Percentiles rank a stretch among this genome's conserved stretches.
These are phyloP conservation scores for Trachythela sp. DNA, from an alignment of 64 coral and sea anemone species.

Conservation along the genomic window DNA sequence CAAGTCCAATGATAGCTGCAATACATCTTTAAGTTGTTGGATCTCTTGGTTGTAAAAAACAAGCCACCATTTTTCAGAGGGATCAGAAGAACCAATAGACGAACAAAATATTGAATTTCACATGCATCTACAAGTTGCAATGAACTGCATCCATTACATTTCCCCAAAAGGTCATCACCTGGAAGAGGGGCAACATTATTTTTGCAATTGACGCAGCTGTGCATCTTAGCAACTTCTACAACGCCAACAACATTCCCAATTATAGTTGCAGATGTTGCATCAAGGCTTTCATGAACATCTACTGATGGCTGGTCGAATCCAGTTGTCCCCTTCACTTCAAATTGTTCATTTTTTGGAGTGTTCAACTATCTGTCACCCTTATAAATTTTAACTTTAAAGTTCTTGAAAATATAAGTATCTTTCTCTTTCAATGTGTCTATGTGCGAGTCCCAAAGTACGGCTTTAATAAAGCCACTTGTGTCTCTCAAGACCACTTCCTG, in stretches of 20 bases:
- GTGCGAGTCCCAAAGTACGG: slow-evolving; percentile 23
- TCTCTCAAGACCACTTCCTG: slow-evolving; percentile 37
- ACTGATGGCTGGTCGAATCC: slow-evolving; percentile 2
- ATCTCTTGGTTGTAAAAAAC: background rate
- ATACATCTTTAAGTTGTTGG: background rate
- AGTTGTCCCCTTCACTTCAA: background rate
- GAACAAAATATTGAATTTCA: background rate
- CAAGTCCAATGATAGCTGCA: background rate
- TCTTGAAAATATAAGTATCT: slow-evolving; percentile 23
- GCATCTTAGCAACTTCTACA: background rate
- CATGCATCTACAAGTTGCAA: background rate
- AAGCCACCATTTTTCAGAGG: background rate
- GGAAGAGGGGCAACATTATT: slow-evolving; percentile 31
- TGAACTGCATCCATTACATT: background rate
- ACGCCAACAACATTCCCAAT: slow-evolving; percentile 24
- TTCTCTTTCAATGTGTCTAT: slow-evolving; percentile 21
- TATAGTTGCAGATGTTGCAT: background rate
- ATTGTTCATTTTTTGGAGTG: slow-evolving; percentile 28
- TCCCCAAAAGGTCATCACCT: background rate
- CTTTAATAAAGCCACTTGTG: slow-evolving; percentile 25
- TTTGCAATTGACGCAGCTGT: slow-evolving; percentile 24
- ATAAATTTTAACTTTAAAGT: slow-evolving; percentile 20
- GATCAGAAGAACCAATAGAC: background rate
- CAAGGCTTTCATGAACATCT: slow-evolving; percentile 5
- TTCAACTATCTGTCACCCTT: slow-evolving; percentile 25